Conservation (phyloP, 2,888 invertebrate species). For the Muschampia staudingeri region DNA sequence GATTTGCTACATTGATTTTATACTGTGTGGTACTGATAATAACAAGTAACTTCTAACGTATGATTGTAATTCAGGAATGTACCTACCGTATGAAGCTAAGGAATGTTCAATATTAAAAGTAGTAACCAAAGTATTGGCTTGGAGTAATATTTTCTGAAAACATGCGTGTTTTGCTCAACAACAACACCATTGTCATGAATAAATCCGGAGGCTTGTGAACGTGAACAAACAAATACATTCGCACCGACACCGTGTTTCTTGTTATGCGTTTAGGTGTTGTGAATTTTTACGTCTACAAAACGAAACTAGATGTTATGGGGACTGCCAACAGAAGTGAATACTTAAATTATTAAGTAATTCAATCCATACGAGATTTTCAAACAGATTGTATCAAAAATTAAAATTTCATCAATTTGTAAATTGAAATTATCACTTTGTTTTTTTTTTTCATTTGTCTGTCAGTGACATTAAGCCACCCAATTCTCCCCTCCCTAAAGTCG, state of each 20-base stretch:
- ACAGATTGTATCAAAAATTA: too few relatives aligned
- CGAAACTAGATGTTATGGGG: neutral
- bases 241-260: slow-evolving; percentile 71
- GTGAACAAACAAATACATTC: slow-evolving; percentile 60
- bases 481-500: too few relatives aligned
- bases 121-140: slow-evolving; percentile 63
- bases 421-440: too few relatives aligned
- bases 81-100: neutral
- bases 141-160: slow-evolving; percentile 82
- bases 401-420: too few relatives aligned
- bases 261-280: slow-evolving; percentile 71
- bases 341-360: too few relatives aligned
- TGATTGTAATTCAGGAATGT: neutral
- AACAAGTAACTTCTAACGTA: slow-evolving; percentile 34
- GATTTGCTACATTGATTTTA: slow-evolving; percentile 35
- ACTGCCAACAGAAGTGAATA: too few relatives aligned
- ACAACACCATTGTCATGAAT: slow-evolving; percentile 69
- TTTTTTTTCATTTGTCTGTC: too few relatives aligned
- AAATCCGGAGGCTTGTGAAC: slow-evolving; percentile 36
- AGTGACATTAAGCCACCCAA: too few relatives aligned
- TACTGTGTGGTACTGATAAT: slow-evolving; percentile 23
- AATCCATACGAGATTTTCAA: too few relatives aligned
- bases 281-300: slow-evolving; percentile 31
- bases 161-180: slow-evolving; percentile 81
- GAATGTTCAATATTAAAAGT: slow-evolving; percentile 36